phyloP scores from a whole-genome alignment of 2,113 vertebrate species.

The Phrynosoma platyrhinos region DNA sequence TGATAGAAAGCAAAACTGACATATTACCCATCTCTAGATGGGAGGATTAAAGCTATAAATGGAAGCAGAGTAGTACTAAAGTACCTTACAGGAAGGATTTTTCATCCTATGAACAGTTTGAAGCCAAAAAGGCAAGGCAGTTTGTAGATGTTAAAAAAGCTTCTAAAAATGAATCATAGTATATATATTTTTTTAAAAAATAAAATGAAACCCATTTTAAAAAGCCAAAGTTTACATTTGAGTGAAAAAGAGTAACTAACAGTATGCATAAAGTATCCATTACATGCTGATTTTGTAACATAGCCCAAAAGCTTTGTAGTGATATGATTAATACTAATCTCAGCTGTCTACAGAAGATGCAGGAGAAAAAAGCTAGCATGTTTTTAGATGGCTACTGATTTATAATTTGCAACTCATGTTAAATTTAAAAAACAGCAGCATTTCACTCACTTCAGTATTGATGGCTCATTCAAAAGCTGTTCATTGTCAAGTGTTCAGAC shows the following conservation, averaged over 20 bases:
- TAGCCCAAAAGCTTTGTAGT: constrained; percentile 19
- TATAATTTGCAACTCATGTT: not conserved
- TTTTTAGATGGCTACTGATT: not conserved
- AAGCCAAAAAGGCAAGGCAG: too few relatives aligned
- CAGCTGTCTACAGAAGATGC: constrained; percentile 16
- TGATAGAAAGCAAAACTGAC: too few relatives aligned
- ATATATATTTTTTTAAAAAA: not conserved
- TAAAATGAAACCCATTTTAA: not conserved
- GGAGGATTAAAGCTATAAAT: too few relatives aligned
- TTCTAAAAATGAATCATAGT: not conserved
- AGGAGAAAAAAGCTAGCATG: constrained; percentile 17
- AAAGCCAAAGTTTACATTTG: constrained; percentile 4
- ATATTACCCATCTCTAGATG: too few relatives aligned
- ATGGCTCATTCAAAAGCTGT: not conserved
- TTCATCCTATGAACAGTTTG: too few relatives aligned
- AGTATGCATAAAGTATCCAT: too few relatives aligned
- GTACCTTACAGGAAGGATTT: too few relatives aligned
- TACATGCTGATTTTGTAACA: not conserved
- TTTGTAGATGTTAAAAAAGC: too few relatives aligned
- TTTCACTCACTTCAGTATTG: not conserved
- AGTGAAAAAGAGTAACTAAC: constrained; percentile 15
- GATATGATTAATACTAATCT: constrained; percentile 35
- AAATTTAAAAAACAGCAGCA: not conserved
- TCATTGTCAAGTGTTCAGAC: not conserved
- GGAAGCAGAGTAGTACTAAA: too few relatives aligned